A percentile compares a stretch with the other conserved stretches of the same genome.
These are phyloP conservation scores for Cryptoprocta ferox DNA, from an alignment of 2,797 vertebrate species.

Conservation along the genomic window DNA sequence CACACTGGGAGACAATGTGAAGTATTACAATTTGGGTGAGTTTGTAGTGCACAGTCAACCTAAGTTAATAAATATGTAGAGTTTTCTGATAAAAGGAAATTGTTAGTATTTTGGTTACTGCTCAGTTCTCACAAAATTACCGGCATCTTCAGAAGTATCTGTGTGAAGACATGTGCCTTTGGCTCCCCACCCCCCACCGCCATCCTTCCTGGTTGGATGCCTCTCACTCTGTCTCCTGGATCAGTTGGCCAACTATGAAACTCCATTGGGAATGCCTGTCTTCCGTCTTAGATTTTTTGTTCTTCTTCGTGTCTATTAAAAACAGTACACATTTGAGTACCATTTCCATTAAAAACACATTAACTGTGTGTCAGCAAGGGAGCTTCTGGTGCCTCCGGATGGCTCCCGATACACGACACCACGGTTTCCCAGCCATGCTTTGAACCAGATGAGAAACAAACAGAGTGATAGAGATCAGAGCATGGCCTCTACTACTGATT, in stretches of 20 bases:
- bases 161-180: not conserved
- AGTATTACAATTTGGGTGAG: constrained; percentile 96
- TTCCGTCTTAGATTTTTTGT: not conserved
- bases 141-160: not conserved
- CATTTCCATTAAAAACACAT: not conserved
- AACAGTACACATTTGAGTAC: not conserved
- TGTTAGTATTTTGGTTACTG: not conserved
- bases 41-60: not conserved
- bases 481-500: not conserved
- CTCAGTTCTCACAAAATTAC: not conserved
- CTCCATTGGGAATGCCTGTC: not conserved
- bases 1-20: constrained; percentile 91
- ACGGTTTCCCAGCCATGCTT: not conserved
- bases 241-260: not conserved
- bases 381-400: not conserved
- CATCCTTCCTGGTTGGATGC: not conserved
- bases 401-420: not conserved
- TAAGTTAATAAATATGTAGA: not conserved
- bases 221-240: not conserved
- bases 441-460: not conserved
- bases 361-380: not conserved
- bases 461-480: not conserved
- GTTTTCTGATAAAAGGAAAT: not conserved
- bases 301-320: not conserved
- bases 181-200: not conserved